Conservation (phyloP, 23 tunicate species). For the Ciona savignyi region DNA sequence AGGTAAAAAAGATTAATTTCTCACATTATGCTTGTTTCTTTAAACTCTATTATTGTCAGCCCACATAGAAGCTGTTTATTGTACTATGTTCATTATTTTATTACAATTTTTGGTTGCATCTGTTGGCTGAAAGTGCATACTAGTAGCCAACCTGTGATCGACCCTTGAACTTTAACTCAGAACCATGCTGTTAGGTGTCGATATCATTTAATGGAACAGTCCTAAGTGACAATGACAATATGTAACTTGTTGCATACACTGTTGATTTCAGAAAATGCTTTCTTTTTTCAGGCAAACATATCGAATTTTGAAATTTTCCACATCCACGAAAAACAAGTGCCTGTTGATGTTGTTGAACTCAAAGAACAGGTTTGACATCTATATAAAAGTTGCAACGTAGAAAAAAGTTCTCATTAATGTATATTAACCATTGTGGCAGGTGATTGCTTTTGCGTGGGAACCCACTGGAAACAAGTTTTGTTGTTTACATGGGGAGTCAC, state of each 20-base stretch:
- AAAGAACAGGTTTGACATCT: constrained; percentile 90
- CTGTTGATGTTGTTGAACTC: constrained; percentile 94
- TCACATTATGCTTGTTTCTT: too few relatives aligned
- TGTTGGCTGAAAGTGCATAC: too few relatives aligned
- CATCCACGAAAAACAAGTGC: constrained; percentile 87
- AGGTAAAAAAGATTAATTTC: too few relatives aligned
- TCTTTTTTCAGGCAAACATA: constrained; percentile 38
- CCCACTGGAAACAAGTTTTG: constrained; percentile 98
- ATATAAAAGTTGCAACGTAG: not conserved
- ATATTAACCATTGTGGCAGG: constrained; percentile 17
- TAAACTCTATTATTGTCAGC: too few relatives aligned
- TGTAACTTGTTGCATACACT: not conserved
- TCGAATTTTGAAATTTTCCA: constrained; percentile 98
- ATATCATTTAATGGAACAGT: too few relatives aligned
- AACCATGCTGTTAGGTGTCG: too few relatives aligned
- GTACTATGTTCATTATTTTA: too few relatives aligned
- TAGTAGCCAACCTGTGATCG: too few relatives aligned
- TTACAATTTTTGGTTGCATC: too few relatives aligned
- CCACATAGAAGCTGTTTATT: too few relatives aligned
- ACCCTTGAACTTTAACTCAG: too few relatives aligned
- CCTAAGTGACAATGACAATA: too few relatives aligned
- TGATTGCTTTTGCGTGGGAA: constrained; percentile 96
- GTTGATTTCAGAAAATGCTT: not conserved
- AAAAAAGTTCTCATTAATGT: not conserved
- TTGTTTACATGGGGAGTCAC: constrained; percentile 90